Evolutionary conservation across 2,797 vertebrate species (phyloP).

Genomic region (Threskiornis aethiopicus): DNA sequence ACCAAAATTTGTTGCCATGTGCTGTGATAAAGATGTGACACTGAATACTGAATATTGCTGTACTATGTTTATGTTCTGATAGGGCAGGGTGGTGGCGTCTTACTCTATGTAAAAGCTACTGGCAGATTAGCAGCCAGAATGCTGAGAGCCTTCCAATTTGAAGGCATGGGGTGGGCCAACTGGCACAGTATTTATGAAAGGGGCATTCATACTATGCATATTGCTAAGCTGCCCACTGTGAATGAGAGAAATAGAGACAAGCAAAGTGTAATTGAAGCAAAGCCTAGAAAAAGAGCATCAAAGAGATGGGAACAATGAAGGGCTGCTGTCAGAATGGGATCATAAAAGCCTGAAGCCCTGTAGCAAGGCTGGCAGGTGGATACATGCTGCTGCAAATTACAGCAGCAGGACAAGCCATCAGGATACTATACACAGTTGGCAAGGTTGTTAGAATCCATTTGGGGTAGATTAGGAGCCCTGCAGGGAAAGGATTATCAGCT

Average conservation of each 20-base stretch:
- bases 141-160: conserved; percentile 7
- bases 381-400: conserved; percentile 19
- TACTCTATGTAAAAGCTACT: background rate
- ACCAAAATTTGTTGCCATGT: background rate
- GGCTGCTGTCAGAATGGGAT: background rate
- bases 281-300: conserved; percentile 45
- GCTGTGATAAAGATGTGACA: background rate
- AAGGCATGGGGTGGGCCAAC: conserved; percentile 5
- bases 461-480: conserved; percentile 33
- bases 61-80: background rate
- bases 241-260: conserved; percentile 31
- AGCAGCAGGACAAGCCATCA: conserved; percentile 41
- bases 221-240: conserved; percentile 11
- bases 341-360: conserved; percentile 23
- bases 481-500: conserved; percentile 42
- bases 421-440: conserved; percentile 17
- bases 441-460: conserved; percentile 40
- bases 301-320: conserved; percentile 4
- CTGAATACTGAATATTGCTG: background rate
- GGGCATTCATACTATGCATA: background rate
- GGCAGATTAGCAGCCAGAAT: background rate
- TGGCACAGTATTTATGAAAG: conserved; percentile 16
- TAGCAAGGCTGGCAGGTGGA: conserved; percentile 40
- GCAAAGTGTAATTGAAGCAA: conserved; percentile 35
- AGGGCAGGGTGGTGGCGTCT: background rate